Evolutionary conservation across 2,888 invertebrate species (phyloP), one percentile per base, ranked within the genome.

Genomic region (Netelia melanura): DNA sequence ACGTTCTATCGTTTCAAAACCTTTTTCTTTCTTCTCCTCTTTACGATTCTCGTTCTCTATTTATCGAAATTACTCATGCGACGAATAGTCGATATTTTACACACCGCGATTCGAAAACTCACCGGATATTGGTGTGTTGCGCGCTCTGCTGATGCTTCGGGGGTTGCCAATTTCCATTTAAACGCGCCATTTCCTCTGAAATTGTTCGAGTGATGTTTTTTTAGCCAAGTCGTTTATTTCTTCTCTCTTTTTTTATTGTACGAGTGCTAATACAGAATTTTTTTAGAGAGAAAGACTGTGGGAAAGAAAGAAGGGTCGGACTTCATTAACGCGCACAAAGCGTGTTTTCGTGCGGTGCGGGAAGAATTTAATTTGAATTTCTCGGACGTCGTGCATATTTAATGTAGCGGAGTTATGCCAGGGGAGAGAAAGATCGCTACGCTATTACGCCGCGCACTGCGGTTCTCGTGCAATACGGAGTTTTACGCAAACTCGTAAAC

Each of bases 131-230:
- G 23, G 89, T 88, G 81, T 89, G 91, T 82, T 83, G 84, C 86
- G 30, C 92, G 91, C 85, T 94, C 70, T 78, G 79, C 38, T 58
- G 85, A 78, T 87, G 77, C 38, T 80, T 94, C 30, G 95, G 95
- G 70, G 96, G 94, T 79, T 97, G 97, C 96, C 97, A 98, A 81
- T 97, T 97, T 91, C 96, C 95, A 90, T 96, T 96, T 90, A 97
- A 95, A 88, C 96, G 96, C 88, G 97, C 96, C 94, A 97, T 96
- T 95, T 98, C 97, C 94, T 97, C 98, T 98, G 38, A 38, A 38
- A 38, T 38, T 38, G 8, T 38, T 38, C 38, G 38, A 38, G 38
- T 38, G 6, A 38, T 38, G 1, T 38, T 38, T 38, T 38, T 38
- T 38, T 38, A 6, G 30, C 38, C 38, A 38, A 38, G 38, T 6